A percentile compares a stretch with the other conserved stretches of the same genome.
phyloP scores from a whole-genome alignment of 2,797 vertebrate species.

The Lacerta bilineata region DNA sequence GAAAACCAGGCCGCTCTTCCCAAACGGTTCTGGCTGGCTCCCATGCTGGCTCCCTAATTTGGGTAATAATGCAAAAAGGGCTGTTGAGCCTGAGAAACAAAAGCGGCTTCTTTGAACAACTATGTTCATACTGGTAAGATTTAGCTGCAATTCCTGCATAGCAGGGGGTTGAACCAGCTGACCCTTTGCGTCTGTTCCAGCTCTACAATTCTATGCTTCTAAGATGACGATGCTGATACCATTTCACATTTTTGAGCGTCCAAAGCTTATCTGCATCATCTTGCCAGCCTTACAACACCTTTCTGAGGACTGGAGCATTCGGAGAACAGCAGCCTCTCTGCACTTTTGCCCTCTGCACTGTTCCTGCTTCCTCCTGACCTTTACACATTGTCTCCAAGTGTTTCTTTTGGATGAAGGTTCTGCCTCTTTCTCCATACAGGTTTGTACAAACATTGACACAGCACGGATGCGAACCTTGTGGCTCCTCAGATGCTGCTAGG shows the following conservation, averaged over 20 bases:
- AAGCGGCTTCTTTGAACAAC: background rate
- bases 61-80: background rate
- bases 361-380: background rate
- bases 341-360: background rate
- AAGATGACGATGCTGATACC: background rate
- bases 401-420: background rate
- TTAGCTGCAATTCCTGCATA: too few species aligned
- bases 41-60: too few species aligned
- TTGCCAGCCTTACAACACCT: background rate
- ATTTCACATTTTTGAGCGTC: background rate
- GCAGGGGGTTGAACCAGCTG: too few species aligned
- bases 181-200: too few species aligned
- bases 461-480: background rate
- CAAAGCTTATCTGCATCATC: background rate
- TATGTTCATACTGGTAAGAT: background rate
- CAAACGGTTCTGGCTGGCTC: too few species aligned
- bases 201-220: too few species aligned
- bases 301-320: background rate
- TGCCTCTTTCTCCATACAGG: background rate
- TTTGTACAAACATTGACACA: background rate
- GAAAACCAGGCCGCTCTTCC: background rate
- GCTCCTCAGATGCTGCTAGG: background rate
- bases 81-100: background rate
- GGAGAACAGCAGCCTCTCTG: background rate
- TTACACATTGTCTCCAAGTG: background rate